These are phyloP conservation scores for Leptodirus hochenwartii DNA, from an alignment of 2,888 invertebrate genomes.

Conservation along the genomic window DNA sequence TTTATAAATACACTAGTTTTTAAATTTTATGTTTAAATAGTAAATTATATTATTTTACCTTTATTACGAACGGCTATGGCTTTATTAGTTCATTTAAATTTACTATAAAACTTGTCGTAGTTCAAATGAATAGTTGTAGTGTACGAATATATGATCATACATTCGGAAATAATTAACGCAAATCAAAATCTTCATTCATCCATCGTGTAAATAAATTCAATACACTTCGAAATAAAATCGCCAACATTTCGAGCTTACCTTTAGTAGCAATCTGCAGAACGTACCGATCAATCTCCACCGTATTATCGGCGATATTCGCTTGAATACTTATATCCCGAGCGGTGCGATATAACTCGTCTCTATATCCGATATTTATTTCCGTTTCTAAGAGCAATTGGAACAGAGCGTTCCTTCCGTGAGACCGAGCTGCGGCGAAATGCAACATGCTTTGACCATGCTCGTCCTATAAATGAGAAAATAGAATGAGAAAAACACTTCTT, in stretches of 20 bases:
- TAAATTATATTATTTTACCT: no score
- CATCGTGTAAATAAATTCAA: no score
- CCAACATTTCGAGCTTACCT: conserved; percentile 43
- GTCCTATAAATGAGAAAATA: conserved; percentile 37
- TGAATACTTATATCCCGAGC: conserved; percentile 72
- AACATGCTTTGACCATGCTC: conserved; percentile 81
- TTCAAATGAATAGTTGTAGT: no score
- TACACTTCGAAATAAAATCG: no score
- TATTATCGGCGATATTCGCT: conserved; percentile 60
- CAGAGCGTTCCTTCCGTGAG: conserved; percentile 63
- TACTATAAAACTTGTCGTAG: no score
- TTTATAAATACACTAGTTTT: no score
- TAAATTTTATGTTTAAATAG: no score
- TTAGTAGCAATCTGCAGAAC: conserved; percentile 58
- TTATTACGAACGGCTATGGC: no score
- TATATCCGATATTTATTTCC: conserved; percentile 58
- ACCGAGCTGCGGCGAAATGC: conserved; percentile 71
- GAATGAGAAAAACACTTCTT: neutral
- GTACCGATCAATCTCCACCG: conserved; percentile 64
- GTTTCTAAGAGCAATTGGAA: conserved; percentile 66
- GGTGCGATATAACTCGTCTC: conserved; percentile 75
- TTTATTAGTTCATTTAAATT: no score
- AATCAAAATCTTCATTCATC: no score
- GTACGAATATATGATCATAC: no score
- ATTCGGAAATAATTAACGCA: no score